Evolutionary conservation across 2,888 invertebrate genomes (phyloP), one percentile per base, ranked within the genome.

Genomic region (Petrolisthes cinctipes): DNA sequence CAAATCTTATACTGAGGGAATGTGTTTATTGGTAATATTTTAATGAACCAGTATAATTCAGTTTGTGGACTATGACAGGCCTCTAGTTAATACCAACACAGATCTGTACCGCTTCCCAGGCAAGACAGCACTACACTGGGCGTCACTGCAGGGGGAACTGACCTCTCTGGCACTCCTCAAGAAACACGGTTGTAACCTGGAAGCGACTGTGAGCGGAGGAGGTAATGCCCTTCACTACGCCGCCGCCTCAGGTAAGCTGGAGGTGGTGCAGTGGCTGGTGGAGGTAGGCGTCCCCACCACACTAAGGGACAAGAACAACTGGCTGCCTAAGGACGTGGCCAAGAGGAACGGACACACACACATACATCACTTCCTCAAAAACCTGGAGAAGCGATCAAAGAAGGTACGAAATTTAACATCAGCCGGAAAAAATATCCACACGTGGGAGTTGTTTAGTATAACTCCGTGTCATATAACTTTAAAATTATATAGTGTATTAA

Each of bases 161-260:
- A 66, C 37, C 23, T 57, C 84, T 66, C 66, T 84, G 78, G 57
- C 51, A 51, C 6, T 84, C 3, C 75, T 84, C 17, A 17, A 84
- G n/a, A 53, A 54, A 1, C 17, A 66, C 17, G 61, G 61, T 4
- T 84, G 84, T 78, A 57, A 84, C 78, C 78, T 84, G 66, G 51
- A 5, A n/a, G 37, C 76, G 1, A n/a, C 11, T 61, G 84, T 78
- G 57, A 53, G 53, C 6, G 78, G 84, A 17, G 51, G 66, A 11
- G 66, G 66, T 37, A 84, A 76, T 5, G 84, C 84, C 11, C 61
- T 84, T n/a, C 84, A 84, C 78, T 84, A 61, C 66, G 84, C 78
- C 5, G 84, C 78, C 4, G 84, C 84, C 23, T 84, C 66, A 4
- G 84, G 84, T 6, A 51, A 78, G n/a, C 5, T 84, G 66, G 78